Evolutionary conservation across 2,888 invertebrate genomes (phyloP).

Genomic region (Xanthorhoe spadicearia): DNA sequence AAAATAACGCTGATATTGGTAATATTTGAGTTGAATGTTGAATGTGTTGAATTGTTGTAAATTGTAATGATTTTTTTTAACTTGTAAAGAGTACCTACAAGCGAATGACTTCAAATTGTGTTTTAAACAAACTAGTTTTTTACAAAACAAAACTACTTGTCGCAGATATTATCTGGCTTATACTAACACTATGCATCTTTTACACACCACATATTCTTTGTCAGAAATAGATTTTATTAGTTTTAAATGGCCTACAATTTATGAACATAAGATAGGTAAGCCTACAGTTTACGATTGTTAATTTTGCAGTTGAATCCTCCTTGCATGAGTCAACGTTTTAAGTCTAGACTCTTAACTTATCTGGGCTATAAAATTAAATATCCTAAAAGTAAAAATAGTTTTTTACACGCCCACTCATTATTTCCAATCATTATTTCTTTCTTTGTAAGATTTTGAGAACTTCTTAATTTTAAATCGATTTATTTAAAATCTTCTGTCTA

Average conservation of each 20-base stretch:
- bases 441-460: too few species aligned
- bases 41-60: too few species aligned
- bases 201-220: slow-evolving; percentile 14
- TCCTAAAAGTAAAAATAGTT: background rate
- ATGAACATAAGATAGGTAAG: slow-evolving; percentile 39
- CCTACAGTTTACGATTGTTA: slow-evolving; percentile 32
- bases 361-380: slow-evolving; percentile 7
- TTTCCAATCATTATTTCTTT: too few species aligned
- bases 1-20: background rate
- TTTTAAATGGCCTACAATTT: slow-evolving; percentile 38
- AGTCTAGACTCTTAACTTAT: slow-evolving; percentile 24
- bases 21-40: too few species aligned
- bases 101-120: too few species aligned
- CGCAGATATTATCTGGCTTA: too few species aligned
- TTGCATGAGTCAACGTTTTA: slow-evolving; percentile 24
- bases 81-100: too few species aligned
- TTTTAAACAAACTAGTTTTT: too few species aligned
- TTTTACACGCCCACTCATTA: background rate
- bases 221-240: slow-evolving; percentile 17
- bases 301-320: slow-evolving; percentile 31
- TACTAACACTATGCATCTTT: too few species aligned
- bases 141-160: too few species aligned
- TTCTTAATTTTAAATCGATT: background rate
- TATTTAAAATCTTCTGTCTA: too few species aligned
- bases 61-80: too few species aligned